A percentile compares a stretch with the other conserved stretches of the same genome.
These are phyloP conservation scores for Callaeas wilsoni DNA, from an alignment of 2,113 vertebrate genomes.

Conservation along the genomic window DNA sequence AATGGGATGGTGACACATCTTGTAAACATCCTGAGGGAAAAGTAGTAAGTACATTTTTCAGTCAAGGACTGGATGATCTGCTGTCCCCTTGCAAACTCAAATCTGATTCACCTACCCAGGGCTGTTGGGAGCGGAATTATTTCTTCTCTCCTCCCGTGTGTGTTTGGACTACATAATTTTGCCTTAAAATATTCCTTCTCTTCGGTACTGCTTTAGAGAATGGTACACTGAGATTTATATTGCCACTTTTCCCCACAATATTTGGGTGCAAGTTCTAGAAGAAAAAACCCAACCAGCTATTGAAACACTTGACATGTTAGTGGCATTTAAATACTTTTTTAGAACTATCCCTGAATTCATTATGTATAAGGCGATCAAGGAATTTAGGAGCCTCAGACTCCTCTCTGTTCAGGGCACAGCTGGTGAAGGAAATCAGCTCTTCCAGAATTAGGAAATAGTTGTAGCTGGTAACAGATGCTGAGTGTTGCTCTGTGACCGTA, in stretches of 20 bases:
- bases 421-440: not conserved
- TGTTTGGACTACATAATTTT: not conserved
- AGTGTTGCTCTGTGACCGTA: not conserved
- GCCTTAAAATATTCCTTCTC: not conserved
- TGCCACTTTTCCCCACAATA: not conserved
- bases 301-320: not conserved
- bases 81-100: not conserved
- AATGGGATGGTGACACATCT: not conserved
- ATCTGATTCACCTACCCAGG: not conserved
- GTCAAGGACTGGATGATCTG: not conserved
- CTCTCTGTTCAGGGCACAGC: not conserved
- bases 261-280: not conserved
- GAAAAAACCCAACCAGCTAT: not conserved
- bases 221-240: not conserved
- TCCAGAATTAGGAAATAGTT: not conserved
- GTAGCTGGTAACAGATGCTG: not conserved
- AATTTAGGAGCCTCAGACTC: not conserved
- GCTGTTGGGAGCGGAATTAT: not conserved
- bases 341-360: not conserved
- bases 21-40: not conserved
- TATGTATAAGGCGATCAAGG: rapidly evolving
- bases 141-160: not conserved
- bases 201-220: not conserved
- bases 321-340: not conserved
- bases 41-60: not conserved